Evolutionary conservation across 2,113 vertebrate genomes (phyloP), one percentile per base, ranked within the genome.

Genomic region (Clarias batrachus): DNA sequence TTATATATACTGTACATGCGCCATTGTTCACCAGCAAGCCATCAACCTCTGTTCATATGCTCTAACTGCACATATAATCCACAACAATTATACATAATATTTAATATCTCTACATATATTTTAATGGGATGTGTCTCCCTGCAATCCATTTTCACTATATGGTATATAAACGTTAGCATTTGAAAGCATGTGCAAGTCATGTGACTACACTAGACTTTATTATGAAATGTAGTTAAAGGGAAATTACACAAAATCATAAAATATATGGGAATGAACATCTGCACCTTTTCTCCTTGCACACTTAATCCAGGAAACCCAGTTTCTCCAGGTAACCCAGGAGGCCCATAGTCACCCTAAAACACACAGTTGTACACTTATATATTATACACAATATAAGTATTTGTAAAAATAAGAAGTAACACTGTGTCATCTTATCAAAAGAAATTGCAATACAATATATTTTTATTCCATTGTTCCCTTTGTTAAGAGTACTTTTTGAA

Each of bases 211-310:
- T 41, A 23, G 7, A 25, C 10, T 10, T 25, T 63, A 25, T 63
- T 23, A 63, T 3, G 0, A 63, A 41, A 8, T 10, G 7, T n/a
- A 63, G 62, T 63, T 16, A 65, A n/a, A 65, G 63, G 11, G 63
- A 65, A 65, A 65, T 65, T 65, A 65, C 63, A n/a, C 11, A 65
- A 3, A n/a, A 10, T n/a, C 25, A n/a, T 12, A n/a, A 11, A 12
- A n/a, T 65, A 27, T 10, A 11, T 9, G 23, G 62, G 25, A 4
- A 7, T 48, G 8, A 8, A 70, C 66, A 33, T 13, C 70, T 23
- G 11, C 89, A 94, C 95, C 95, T 96, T 98, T 82, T 97, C 95
- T 88, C 96, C 95, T 92, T 96, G 95, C 86, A 96, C 94, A 80
- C 96, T 96, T 84, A 85, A 70, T 84, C 96, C 95, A 90, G 95